Base-by-base conservation (phyloP, 2,113 vertebrate species). In the Colistium nudipinnis region DNA sequence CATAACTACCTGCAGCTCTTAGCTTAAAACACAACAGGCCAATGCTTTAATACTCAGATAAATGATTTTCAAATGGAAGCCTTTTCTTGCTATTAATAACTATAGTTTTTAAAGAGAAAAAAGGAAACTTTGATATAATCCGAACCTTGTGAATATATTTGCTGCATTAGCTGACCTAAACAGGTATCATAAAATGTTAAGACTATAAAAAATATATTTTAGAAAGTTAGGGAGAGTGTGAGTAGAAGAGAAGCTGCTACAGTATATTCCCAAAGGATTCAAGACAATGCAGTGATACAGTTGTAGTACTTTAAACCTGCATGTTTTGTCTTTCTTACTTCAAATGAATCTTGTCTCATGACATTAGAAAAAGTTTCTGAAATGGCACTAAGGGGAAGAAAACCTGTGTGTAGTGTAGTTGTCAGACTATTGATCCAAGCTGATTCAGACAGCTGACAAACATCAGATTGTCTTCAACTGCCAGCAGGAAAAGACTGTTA, bases 241-340 rank as follows among this genome's bases (percentile, higher is more conserved):
- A 47, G 20, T 2, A 11, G 22, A 20, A 28, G 25, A n/a, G 8
- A 52, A 10, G 49, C 9, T 31, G 49, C 4, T 52, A n/a, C 8
- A n/a, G 17, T n/a, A 31, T 52, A 28, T 54, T 35, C 10, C n/a
- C 19, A 35, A 20, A 19, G 17, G 17, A 31, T 12, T 11, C 7
- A 52, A 56, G 27, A 59, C 13, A 49, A 43, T 31, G 72, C 10
- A 70, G n/a, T 24, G 14, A 36, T 1, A 38, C 12, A 54, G 55
- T 35, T 56, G 7, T n/a, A 43, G 72, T 24, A 38, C 55, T 76
- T 68, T 53, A 77, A 52, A 45, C 17, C 20, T 67, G 43, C 49
- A 70, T 56, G 62, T 25, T 69, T 19, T 44, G 24, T 52, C 28
- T 31, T 44, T 19, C 30, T 70, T 62, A 48, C 22, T n/a, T 59